phyloP scores from a whole-genome alignment of 2,888 invertebrate genomes.

The Leptinotarsa rubiginosa region DNA sequence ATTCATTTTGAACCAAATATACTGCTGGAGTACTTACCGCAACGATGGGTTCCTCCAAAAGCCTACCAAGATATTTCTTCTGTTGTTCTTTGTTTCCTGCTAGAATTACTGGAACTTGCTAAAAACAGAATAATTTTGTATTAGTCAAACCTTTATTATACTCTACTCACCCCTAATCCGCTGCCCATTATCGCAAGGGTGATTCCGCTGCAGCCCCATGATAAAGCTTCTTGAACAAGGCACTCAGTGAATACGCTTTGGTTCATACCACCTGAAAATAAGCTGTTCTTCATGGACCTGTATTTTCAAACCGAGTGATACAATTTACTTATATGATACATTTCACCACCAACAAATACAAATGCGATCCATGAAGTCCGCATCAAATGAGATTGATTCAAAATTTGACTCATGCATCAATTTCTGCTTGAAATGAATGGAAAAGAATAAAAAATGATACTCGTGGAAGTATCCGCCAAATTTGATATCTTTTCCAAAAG shows the following conservation, averaged over 20 bases:
- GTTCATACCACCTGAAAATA: slow-evolving; percentile 79
- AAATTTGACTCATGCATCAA: no score
- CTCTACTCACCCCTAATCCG: slow-evolving; percentile 76
- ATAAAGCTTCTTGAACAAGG: slow-evolving; percentile 87
- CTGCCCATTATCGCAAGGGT: slow-evolving; percentile 93
- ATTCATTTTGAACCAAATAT: background rate
- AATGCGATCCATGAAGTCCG: no score
- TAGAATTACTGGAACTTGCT: slow-evolving; percentile 89
- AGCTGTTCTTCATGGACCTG: background rate
- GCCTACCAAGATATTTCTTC: slow-evolving; percentile 92
- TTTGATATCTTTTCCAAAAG: no score
- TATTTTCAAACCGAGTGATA: no score
- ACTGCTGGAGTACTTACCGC: slow-evolving; percentile 65
- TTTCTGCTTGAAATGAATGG: no score
- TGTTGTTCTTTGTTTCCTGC: slow-evolving; percentile 90
- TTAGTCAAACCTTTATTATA: background rate
- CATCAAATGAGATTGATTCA: no score
- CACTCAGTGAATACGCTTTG: slow-evolving; percentile 81
- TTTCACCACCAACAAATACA: no score
- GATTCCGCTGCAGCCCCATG: slow-evolving; percentile 93
- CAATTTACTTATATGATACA: no score
- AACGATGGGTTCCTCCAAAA: slow-evolving; percentile 89
- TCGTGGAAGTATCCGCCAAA: no score
- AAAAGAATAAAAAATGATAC: no score
- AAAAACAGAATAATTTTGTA: slow-evolving; percentile 38